phyloP scores from a whole-genome alignment of 2,113 vertebrate genomes.

The Gymnocephalus cernua region DNA sequence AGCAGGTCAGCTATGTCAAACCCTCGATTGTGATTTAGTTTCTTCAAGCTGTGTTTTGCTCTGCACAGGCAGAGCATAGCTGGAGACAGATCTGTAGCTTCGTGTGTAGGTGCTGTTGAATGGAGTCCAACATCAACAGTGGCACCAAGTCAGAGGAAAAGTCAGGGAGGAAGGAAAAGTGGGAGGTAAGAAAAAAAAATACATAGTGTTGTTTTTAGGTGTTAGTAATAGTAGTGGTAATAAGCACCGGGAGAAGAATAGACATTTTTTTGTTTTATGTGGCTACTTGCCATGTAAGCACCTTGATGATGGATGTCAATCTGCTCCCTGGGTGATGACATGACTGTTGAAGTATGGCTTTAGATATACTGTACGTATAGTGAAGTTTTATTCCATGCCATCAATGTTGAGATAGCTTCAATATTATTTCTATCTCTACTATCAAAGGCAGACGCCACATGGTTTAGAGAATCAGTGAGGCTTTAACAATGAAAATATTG shows the following conservation, averaged over 20 bases:
- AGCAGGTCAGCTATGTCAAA: constrained; percentile 52
- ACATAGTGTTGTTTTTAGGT: constrained; percentile 60
- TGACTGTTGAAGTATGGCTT: neutral
- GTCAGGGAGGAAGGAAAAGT: constrained; percentile 51
- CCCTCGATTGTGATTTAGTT: constrained; percentile 27
- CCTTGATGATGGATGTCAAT: constrained; percentile 60
- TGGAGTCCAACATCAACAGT: constrained; percentile 67
- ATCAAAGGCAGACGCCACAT: constrained; percentile 37
- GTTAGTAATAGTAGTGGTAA: constrained; percentile 57
- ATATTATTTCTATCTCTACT: neutral
- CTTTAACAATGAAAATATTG: constrained; percentile 3
- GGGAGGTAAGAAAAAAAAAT: constrained; percentile 47
- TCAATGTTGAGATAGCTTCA: neutral
- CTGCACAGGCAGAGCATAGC: constrained; percentile 32
- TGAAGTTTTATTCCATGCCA: neutral
- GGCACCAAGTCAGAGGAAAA: constrained; percentile 50
- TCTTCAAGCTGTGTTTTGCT: constrained; percentile 36
- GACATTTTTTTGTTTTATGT: constrained; percentile 63
- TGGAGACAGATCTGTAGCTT: constrained; percentile 34
- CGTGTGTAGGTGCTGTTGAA: constrained; percentile 57
- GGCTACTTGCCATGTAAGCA: constrained; percentile 60
- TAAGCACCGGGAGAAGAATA: constrained; percentile 40
- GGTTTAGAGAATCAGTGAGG: neutral
- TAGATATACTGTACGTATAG: neutral
- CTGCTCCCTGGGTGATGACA: constrained; percentile 34